Base-by-base conservation (phyloP, 2,797 vertebrate species). In the Pelobates cultripes region DNA sequence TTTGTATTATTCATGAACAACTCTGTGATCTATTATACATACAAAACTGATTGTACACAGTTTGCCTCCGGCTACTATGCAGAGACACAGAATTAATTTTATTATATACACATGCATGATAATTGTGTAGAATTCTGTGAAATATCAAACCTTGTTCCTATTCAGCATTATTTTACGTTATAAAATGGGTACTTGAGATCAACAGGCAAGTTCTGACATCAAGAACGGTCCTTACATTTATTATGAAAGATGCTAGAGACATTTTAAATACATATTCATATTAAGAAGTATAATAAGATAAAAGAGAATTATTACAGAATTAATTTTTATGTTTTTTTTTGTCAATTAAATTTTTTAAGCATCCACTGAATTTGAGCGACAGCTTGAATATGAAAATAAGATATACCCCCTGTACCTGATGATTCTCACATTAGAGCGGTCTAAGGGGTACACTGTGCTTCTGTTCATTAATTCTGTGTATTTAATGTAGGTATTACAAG, bases 1-100 rank as follows among this genome's bases (percentile, higher is more conserved):
- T 96, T 96, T 98, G 95, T 98, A 98, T 99, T 99, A 99, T 99
- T 99, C 97, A 99, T 99, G 97, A 99, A 99, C 95, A 96, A 95
- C 94, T 93, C 95, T 97, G 96, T 99, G 97, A 99, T 99, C 96
- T 98, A 98, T 99, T 98, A 98, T 97, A 99, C 96, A 99, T 97
- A 98, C 96, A 98, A 97, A 97, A 97, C 96, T 96, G 96, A 98
- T 98, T 97, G 96, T 96, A 96, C 89, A 94, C 95, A 90, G 95
- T 93, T 95, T 89, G 96, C 98, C 94, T 63, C 88, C 43, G 97
- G 98, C 96, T 92, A 94, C 87, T 87, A 93, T 91, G 92, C 95
- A 96, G 95, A 98, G 96, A 97, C 96, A 95, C 95, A 96, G 96
- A 98, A 97, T 98, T 99, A 98, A 99, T 99, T 97, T 97, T 98